A percentile compares a stretch with the other conserved stretches of the same genome.
Evolutionary conservation across 2,113 vertebrate genomes (phyloP).

Genomic region (Pimephales promelas): DNA sequence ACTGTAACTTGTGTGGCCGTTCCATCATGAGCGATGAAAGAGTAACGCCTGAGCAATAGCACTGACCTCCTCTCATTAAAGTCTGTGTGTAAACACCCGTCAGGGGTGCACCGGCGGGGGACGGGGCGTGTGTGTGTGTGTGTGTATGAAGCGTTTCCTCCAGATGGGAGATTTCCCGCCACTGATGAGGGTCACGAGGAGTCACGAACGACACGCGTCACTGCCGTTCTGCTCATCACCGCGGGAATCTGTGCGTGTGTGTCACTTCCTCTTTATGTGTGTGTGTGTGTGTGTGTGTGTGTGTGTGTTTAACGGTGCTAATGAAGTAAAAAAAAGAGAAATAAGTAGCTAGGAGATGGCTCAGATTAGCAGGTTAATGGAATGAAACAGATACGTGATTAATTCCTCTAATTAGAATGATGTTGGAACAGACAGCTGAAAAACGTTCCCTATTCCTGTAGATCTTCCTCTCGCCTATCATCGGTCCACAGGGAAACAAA

Average conservation of each 20-base stretch:
- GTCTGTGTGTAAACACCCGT: background rate
- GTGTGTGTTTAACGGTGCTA: background rate
- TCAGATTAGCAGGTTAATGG: conserved; percentile 25
- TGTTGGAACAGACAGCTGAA: background rate
- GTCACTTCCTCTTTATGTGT: background rate
- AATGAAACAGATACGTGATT: conserved; percentile 24
- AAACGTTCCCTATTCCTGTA: background rate
- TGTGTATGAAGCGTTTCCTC: background rate
- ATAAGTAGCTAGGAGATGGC: conserved; percentile 12
- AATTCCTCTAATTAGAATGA: conserved; percentile 31
- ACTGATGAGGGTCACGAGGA: background rate
- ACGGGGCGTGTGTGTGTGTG: background rate
- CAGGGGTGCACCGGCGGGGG: background rate
- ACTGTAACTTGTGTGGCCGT: too few species aligned
- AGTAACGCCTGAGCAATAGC: too few species aligned
- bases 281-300: background rate
- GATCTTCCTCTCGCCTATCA: background rate
- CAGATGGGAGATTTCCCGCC: background rate
- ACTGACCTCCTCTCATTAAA: background rate
- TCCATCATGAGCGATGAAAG: too few species aligned
- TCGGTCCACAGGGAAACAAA: conserved; percentile 8
- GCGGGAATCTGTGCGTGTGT: background rate
- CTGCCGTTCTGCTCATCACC: background rate
- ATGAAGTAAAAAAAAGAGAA: background rate
- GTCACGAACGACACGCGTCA: background rate